A percentile compares a stretch with the other conserved stretches of the same genome.
phyloP scores from a whole-genome alignment of 2,113 vertebrate genomes.

The Dissostichus mawsoni region DNA sequence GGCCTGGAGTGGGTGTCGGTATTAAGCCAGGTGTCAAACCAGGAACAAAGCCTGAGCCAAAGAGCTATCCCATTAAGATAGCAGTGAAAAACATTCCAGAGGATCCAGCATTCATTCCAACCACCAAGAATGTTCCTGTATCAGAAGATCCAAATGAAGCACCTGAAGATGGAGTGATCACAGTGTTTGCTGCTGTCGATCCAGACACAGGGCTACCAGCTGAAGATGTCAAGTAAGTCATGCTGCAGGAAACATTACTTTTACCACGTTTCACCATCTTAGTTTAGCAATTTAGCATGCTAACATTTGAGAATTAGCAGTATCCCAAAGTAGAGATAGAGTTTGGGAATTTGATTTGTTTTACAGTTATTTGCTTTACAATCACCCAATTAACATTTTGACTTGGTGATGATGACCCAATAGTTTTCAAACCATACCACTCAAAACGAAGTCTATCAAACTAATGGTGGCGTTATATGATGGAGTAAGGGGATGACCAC shows the following conservation, averaged over 20 bases:
- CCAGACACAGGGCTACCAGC: conserved; percentile 88
- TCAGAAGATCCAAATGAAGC: conserved; percentile 72
- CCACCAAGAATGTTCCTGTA: conserved; percentile 74
- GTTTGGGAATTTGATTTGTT: too few relatives aligned
- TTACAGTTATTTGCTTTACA: background rate
- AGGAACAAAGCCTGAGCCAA: conserved; percentile 41
- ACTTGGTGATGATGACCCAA: background rate
- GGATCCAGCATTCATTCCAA: conserved; percentile 85
- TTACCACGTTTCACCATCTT: background rate
- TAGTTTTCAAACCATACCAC: background rate
- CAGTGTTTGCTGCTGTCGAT: conserved; percentile 85
- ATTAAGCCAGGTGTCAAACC: conserved; percentile 51
- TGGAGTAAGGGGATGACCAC: background rate
- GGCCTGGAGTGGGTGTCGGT: conserved; percentile 30
- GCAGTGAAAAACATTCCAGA: conserved; percentile 87
- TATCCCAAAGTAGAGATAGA: too few relatives aligned
- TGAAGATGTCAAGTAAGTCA: conserved; percentile 87
- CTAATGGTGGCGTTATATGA: too few relatives aligned
- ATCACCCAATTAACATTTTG: background rate
- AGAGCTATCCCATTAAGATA: conserved; percentile 82
- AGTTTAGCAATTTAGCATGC: background rate
- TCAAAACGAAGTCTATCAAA: too few relatives aligned
- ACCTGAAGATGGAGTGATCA: conserved; percentile 74
- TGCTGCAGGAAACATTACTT: background rate
- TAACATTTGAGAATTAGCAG: background rate